Evolutionary conservation across 2,113 vertebrate species (phyloP).

Genomic region (Tichodroma muraria): DNA sequence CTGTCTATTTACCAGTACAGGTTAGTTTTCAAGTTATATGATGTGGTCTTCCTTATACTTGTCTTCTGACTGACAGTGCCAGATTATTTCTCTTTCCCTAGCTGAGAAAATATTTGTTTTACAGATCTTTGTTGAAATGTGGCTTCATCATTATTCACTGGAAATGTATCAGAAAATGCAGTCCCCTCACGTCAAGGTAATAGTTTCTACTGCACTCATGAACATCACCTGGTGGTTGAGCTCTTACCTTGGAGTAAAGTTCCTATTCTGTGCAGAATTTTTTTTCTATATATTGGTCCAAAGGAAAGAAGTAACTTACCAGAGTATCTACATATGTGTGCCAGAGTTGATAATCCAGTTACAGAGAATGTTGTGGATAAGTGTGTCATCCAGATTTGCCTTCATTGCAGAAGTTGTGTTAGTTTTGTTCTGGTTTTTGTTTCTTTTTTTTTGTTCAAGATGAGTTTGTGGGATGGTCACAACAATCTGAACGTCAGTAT

Average conservation of each 20-base stretch:
- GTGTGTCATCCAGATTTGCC: conserved; percentile 3
- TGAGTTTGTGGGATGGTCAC: conserved; percentile 21
- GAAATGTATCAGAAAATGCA: conserved; percentile 98
- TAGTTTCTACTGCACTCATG: background rate
- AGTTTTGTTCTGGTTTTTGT: background rate
- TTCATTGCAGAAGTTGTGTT: background rate
- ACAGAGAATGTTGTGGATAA: background rate
- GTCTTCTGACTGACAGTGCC: background rate
- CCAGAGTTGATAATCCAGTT: background rate
- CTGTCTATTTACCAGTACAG: background rate
- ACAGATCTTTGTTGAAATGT: conserved; percentile 96
- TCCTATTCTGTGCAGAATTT: background rate
- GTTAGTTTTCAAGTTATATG: background rate
- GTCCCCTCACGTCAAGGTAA: conserved; percentile 97
- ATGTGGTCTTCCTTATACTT: background rate
- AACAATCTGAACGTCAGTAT: background rate
- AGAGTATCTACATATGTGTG: background rate
- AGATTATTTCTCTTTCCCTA: background rate
- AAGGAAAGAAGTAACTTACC: background rate
- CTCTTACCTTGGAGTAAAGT: background rate
- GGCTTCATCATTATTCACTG: conserved; percentile 97
- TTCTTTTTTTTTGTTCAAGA: background rate
- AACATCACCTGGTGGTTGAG: background rate
- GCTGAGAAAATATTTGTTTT: conserved; percentile 4
- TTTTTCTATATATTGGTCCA: background rate